These are phyloP conservation scores for Ochropleura plecta DNA, from an alignment of 2,888 invertebrate species.

Conservation along the genomic window DNA sequence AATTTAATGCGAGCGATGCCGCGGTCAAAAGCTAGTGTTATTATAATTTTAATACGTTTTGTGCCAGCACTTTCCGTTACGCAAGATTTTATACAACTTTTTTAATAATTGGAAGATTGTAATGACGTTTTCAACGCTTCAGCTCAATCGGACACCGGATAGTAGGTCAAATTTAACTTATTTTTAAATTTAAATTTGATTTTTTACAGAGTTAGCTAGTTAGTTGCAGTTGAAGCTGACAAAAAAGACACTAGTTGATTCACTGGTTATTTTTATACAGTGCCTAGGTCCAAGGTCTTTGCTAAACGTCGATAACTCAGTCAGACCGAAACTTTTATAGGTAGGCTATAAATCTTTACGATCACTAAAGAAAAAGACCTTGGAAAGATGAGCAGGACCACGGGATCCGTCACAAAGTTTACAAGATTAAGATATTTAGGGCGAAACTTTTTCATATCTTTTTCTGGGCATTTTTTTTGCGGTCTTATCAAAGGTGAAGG, in stretches of 20 bases:
- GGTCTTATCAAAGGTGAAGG: constrained; percentile 25
- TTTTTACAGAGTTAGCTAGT: too few relatives aligned
- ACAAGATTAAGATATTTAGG: constrained; percentile 54
- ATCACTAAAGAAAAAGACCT: constrained; percentile 52
- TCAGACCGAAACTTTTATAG: constrained; percentile 61
- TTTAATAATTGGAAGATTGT: too few relatives aligned
- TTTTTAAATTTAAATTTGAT: too few relatives aligned
- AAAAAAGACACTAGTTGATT: neutral
- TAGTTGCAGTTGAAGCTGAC: too few relatives aligned
- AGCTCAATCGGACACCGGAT: too few relatives aligned
- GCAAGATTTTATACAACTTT: too few relatives aligned
- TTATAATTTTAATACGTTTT: too few relatives aligned
- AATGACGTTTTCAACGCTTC: too few relatives aligned
- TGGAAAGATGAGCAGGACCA: constrained; percentile 42
- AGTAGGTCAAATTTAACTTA: too few relatives aligned
- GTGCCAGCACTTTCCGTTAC: too few relatives aligned
- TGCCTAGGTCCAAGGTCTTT: constrained; percentile 41
- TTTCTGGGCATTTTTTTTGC: constrained; percentile 15
- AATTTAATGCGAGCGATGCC: too few relatives aligned
- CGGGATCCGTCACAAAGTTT: constrained; percentile 49
- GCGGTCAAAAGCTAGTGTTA: too few relatives aligned
- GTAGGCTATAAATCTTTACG: constrained; percentile 61
- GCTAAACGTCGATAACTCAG: constrained; percentile 57
- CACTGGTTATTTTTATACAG: constrained; percentile 8
- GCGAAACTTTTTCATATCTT: constrained; percentile 39